phyloP scores from a whole-genome alignment of 2,797 vertebrate genomes.

The Gastrophryne carolinensis region DNA sequence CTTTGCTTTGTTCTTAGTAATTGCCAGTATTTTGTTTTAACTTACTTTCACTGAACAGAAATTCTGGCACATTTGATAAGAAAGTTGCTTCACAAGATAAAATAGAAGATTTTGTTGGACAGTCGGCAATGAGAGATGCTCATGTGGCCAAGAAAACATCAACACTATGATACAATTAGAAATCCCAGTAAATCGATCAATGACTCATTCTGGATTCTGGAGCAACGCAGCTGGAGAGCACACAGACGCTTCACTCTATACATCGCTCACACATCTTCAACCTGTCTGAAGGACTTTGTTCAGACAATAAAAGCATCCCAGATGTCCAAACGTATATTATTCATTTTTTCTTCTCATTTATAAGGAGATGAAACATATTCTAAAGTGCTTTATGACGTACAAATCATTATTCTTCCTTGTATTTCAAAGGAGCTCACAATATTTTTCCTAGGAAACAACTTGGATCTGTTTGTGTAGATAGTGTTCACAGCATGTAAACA shows the following conservation, averaged over 20 bases:
- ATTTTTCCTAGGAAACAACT: too few relatives aligned
- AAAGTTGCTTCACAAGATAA: background rate
- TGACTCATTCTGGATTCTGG: conserved; percentile 4
- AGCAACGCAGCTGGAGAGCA: conserved; percentile 8
- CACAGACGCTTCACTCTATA: background rate
- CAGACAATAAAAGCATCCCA: conserved; percentile 1
- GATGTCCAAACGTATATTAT: background rate
- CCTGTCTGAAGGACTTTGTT: conserved; percentile 21
- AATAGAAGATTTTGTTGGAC: background rate
- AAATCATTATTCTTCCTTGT: too few relatives aligned
- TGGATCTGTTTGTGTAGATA: too few relatives aligned
- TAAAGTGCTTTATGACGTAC: too few relatives aligned
- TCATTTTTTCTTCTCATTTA: too few relatives aligned
- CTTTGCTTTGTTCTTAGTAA: too few relatives aligned
- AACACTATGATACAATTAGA: conserved; percentile 4
- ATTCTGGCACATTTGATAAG: background rate
- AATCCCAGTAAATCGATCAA: conserved; percentile 16
- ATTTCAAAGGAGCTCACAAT: too few relatives aligned
- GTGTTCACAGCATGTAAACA: too few relatives aligned
- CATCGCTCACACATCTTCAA: conserved; percentile 24
- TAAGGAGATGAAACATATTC: too few relatives aligned
- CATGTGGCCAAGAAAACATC: background rate
- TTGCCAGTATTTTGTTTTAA: too few relatives aligned
- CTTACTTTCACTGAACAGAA: too few relatives aligned
- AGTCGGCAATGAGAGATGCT: background rate